Conservation (phyloP, 2,113 vertebrate species). For the Charadrius vociferus region DNA sequence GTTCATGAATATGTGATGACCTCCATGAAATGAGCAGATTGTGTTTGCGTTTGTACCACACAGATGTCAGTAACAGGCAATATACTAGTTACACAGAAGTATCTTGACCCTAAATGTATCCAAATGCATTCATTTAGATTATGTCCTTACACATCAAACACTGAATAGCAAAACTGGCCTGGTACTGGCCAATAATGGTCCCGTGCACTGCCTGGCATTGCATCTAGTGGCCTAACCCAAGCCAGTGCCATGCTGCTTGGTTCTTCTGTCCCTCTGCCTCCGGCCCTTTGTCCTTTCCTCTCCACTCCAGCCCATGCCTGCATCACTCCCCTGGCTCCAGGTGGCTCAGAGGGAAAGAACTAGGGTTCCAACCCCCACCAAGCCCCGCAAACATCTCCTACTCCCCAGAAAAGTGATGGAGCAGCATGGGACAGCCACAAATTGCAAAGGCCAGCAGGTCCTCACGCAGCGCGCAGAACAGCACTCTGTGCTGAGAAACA, state of each 20-base stretch:
- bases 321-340: neutral
- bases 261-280: neutral
- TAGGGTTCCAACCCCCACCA: rapidly evolving
- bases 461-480: neutral
- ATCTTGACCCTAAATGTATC: neutral
- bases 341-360: neutral
- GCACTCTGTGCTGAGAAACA: neutral
- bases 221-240: neutral
- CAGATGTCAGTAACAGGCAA: neutral
- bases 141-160: neutral
- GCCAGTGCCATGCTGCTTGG: neutral
- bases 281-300: neutral
- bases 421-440: neutral
- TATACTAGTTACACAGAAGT: neutral
- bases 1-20: neutral
- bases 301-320: neutral
- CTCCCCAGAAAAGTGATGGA: neutral
- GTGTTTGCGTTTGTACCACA: neutral
- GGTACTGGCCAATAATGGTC: rapidly evolving
- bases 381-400: neutral
- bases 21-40: neutral
- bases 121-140: neutral
- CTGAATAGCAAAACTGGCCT: neutral
- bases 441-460: neutral
- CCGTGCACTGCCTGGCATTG: neutral